A percentile compares a stretch with the other conserved stretches of the same genome.
These are phyloP conservation scores for Nephrotoma flavescens DNA, from an alignment of 2,888 invertebrate genomes.

Conservation along the genomic window DNA sequence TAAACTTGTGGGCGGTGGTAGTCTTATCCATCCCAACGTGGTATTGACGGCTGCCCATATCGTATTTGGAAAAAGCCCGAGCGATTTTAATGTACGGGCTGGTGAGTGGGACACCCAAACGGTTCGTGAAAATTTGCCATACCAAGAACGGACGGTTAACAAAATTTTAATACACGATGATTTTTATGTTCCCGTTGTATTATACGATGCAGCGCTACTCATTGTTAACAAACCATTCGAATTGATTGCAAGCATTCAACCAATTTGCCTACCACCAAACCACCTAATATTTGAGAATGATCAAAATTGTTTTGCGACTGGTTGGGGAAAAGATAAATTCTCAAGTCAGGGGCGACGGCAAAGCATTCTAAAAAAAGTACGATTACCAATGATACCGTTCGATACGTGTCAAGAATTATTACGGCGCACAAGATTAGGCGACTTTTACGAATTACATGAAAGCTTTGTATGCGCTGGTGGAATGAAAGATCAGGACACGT, in stretches of 20 bases:
- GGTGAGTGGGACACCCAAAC: slow-evolving; percentile 77
- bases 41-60: slow-evolving; percentile 74
- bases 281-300: slow-evolving; percentile 24
- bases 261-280: slow-evolving; percentile 47
- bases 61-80: slow-evolving; percentile 28
- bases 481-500: slow-evolving; percentile 54
- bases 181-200: slow-evolving; percentile 46
- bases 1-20: slow-evolving; percentile 36
- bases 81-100: slow-evolving; percentile 38
- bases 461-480: slow-evolving; percentile 71
- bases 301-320: slow-evolving; percentile 26
- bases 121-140: slow-evolving; percentile 47
- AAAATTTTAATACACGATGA: slow-evolving; percentile 43
- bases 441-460: slow-evolving; percentile 45
- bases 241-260: slow-evolving; percentile 49
- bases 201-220: slow-evolving; percentile 60
- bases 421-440: slow-evolving; percentile 51
- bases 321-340: slow-evolving; percentile 27
- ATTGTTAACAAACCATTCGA: slow-evolving; percentile 45
- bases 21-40: slow-evolving; percentile 32
- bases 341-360: slow-evolving; percentile 38
- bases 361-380: slow-evolving; percentile 52
- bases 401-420: slow-evolving; percentile 34
- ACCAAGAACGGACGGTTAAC: slow-evolving; percentile 51
- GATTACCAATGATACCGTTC: slow-evolving; percentile 50